Base-by-base conservation (phyloP, 2,113 vertebrate genomes). In the Cyphotilapia sp. region DNA sequence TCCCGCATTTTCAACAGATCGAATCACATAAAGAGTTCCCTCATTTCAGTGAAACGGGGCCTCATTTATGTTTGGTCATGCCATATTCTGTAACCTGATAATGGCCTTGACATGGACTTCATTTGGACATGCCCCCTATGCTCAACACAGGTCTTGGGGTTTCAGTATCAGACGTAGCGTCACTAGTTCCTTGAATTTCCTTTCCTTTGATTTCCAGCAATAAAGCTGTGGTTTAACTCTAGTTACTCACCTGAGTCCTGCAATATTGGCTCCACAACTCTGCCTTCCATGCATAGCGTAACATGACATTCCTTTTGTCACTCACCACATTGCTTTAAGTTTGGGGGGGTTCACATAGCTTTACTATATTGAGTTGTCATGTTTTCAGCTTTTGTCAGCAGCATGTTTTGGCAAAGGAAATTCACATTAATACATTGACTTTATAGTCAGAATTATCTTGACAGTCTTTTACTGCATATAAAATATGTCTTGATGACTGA, bases 281-380 rank as follows among this genome's bases (percentile, higher is more conserved):
- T 53, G 49, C 19, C 49, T 1, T 53, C 19, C 49, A 6, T 53
- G 19, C 19, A 53, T 53, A 53, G 19, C 2, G 0, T 53, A 0
- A n/a, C 19, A 53, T 53, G 49, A 53, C 49, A n/a, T 53, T 1
- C 49, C 17, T 51, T n/a, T 53, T 4, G 49, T 53, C 5, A 10
- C 49, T 53, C 9, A 5, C 5, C 49, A 53, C 49, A 10, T 53
- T 10, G 9, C 49, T 51, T 51, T 19, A 53, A 10, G 5, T n/a
- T 53, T 53, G 9, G 9, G 7, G 17, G 49, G 16, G 7, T 5
- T 19, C 49, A 5, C 17, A 51, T 51, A n/a, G 49, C 3, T 51
- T 51, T 51, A n/a, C 17, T 51, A n/a, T 51, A 51, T 9, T 51
- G 49, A 51, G 17, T 51, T 51, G 49, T 51, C 49, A 51, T 51